These are phyloP conservation scores for Carduelis carduelis DNA, from an alignment of 2,797 vertebrate genomes.

Conservation along the genomic window DNA sequence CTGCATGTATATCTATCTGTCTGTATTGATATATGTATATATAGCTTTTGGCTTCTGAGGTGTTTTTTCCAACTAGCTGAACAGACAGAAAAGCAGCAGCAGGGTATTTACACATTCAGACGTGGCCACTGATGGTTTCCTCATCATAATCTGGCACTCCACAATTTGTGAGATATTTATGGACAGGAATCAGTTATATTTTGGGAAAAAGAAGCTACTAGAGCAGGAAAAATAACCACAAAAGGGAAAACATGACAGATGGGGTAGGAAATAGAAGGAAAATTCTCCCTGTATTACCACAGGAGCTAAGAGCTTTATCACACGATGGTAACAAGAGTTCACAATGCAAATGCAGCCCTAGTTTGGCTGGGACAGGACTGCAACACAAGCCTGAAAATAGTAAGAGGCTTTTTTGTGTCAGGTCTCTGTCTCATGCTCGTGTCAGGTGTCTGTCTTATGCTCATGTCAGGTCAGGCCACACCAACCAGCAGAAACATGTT, in stretches of 20 bases:
- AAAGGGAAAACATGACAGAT: not conserved
- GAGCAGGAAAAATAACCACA: not conserved
- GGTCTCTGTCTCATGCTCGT: not conserved
- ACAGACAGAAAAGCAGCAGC: conserved; percentile 28
- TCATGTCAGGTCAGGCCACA: fast-evolving
- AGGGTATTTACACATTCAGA: not conserved
- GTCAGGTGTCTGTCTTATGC: not conserved
- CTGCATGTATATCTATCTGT: not conserved
- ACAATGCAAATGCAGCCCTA: not conserved
- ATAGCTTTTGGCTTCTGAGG: conserved; percentile 32
- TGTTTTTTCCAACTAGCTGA: conserved; percentile 38
- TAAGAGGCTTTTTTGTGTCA: not conserved
- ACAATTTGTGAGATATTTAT: conserved; percentile 36
- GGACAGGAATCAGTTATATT: not conserved
- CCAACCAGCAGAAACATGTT: not conserved
- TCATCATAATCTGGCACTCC: not conserved
- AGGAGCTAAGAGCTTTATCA: not conserved
- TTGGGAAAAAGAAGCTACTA: not conserved
- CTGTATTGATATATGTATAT: not conserved
- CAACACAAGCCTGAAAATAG: not conserved
- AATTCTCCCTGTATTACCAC: not conserved
- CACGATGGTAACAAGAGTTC: not conserved
- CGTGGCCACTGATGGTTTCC: not conserved
- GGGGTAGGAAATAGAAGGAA: not conserved
- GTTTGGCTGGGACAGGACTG: not conserved